Conservation (phyloP, 2,888 invertebrate species). For the Drosophila fulvimacula region DNA sequence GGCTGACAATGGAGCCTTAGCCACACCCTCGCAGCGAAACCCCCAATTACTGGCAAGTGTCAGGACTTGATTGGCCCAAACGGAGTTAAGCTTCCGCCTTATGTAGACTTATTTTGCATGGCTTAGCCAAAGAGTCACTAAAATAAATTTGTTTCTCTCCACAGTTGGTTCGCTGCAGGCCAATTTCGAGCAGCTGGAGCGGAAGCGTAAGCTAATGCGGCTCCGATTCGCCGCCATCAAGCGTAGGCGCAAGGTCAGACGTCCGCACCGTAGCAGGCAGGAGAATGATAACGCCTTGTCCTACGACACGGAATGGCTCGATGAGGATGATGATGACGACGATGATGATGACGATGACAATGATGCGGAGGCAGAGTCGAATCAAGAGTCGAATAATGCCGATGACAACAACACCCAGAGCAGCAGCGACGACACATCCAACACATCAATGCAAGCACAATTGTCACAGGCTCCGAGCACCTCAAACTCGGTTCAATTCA, state of each 20-base stretch:
- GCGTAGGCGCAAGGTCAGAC: constrained; percentile 31
- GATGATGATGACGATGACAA: constrained; percentile 38
- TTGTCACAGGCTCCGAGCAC: constrained; percentile 71
- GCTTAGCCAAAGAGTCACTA: constrained; percentile 1
- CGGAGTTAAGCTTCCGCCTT: constrained; percentile 38
- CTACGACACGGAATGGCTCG: constrained; percentile 45
- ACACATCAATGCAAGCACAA: constrained; percentile 71
- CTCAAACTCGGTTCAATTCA: constrained; percentile 54
- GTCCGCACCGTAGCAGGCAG: constrained; percentile 26
- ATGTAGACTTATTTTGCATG: constrained; percentile 7
- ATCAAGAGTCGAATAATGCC: constrained; percentile 19
- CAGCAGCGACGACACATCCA: constrained; percentile 50
- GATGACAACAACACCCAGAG: constrained; percentile 22
- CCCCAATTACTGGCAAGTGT: constrained; percentile 67
- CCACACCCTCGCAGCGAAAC: constrained; percentile 24
- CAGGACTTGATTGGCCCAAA: constrained; percentile 41
- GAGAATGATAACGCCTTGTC: constrained; percentile 45
- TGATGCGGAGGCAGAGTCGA: constrained; percentile 4
- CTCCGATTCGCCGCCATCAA: constrained; percentile 48
- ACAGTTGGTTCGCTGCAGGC: constrained; percentile 53
- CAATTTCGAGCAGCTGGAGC: constrained; percentile 42
- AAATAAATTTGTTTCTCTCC: constrained; percentile 5
- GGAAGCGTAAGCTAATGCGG: constrained; percentile 59
- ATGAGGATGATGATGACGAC: constrained; percentile 28
- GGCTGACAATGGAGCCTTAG: constrained; percentile 18